phyloP scores from a whole-genome alignment of 2,113 vertebrate species.

The Oceanites oceanicus region DNA sequence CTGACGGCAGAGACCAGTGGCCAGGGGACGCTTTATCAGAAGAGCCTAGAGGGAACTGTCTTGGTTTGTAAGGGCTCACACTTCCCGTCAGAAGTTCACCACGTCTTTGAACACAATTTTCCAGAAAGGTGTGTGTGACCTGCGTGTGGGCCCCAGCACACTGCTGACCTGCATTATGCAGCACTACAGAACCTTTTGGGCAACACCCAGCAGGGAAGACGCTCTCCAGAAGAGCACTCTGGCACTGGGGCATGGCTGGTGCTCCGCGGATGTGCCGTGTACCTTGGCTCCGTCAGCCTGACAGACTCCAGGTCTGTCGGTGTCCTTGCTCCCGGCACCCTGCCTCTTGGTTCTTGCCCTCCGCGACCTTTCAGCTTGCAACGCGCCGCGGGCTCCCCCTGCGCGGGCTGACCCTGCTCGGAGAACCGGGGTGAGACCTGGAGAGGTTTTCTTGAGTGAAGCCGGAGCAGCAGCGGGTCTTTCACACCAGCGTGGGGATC shows the following conservation, averaged over 20 bases:
- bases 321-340: fast-evolving
- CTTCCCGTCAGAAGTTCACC: neutral
- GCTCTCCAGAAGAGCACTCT: neutral
- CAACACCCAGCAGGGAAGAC: neutral
- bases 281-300: neutral
- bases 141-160: neutral
- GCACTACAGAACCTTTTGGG: neutral
- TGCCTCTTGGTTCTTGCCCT: neutral
- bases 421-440: no score
- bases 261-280: fast-evolving
- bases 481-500: fast-evolving
- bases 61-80: neutral
- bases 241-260: neutral
- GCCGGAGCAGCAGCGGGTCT: neutral
- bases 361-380: neutral
- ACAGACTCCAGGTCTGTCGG: fast-evolving
- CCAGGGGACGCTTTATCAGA: neutral
- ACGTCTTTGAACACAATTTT: neutral
- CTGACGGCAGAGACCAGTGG: neutral
- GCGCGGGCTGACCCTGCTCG: neutral
- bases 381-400: fast-evolving
- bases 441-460: neutral
- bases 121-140: neutral
- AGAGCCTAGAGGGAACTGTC: neutral
- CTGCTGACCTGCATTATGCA: neutral